These are phyloP conservation scores for Anguilla anguilla DNA, from an alignment of 2,797 vertebrate genomes.

Conservation along the genomic window DNA sequence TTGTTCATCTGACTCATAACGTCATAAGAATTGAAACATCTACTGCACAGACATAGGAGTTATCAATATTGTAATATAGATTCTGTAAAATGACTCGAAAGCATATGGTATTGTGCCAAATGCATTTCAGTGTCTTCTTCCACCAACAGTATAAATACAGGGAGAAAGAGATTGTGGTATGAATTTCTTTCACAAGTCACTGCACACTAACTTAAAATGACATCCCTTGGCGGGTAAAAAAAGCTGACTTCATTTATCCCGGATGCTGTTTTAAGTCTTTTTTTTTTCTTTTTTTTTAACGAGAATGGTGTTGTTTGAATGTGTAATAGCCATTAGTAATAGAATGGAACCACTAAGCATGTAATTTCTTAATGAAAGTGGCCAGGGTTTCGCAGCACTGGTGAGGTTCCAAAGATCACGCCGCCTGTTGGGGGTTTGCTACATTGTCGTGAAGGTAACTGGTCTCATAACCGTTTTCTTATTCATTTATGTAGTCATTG, in stretches of 20 bases:
- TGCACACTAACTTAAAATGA: background rate
- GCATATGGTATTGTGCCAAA: background rate
- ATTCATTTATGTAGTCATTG: background rate
- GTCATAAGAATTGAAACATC: background rate
- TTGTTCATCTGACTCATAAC: background rate
- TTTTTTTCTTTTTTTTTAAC: background rate
- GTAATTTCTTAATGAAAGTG: slow-evolving; percentile 73
- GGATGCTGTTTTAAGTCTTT: background rate
- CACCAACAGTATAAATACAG: background rate
- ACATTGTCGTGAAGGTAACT: slow-evolving; percentile 95
- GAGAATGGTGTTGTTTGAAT: background rate
- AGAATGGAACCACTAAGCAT: background rate
- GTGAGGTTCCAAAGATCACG: slow-evolving; percentile 91
- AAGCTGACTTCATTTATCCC: background rate
- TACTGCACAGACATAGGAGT: background rate
- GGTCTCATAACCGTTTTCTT: background rate
- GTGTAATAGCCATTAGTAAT: background rate
- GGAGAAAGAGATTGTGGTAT: background rate
- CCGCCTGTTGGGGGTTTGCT: slow-evolving; percentile 91
- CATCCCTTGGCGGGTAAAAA: background rate
- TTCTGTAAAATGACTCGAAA: background rate
- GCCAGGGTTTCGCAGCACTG: slow-evolving; percentile 87
- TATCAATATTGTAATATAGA: background rate
- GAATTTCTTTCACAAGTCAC: background rate
- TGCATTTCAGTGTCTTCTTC: background rate